Conservation (phyloP, 2,797 vertebrate genomes). For the Tenualosa thibaudeaui region DNA sequence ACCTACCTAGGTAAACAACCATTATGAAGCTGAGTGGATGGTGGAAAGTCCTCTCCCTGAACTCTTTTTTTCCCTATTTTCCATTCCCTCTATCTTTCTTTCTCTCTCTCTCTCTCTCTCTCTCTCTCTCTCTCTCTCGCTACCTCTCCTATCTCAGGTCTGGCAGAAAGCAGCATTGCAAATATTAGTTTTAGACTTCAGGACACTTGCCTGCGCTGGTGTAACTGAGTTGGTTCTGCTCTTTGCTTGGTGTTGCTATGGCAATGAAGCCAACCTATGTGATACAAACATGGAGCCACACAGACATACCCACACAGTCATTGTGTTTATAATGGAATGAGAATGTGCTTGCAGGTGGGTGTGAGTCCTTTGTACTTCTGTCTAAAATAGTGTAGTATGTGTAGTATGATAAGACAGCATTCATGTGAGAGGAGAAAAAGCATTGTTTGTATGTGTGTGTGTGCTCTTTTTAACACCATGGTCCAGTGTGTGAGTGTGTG, state of each 20-base stretch:
- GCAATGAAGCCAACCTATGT: not conserved
- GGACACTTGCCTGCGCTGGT: not conserved
- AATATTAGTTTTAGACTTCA: not conserved
- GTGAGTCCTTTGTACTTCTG: not conserved
- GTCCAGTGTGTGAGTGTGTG: not conserved
- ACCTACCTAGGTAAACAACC: too few species aligned
- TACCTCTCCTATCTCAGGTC: not conserved
- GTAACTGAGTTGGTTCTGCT: not conserved
- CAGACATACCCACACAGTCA: not conserved
- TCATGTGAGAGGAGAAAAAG: not conserved
- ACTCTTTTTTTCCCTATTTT: not conserved
- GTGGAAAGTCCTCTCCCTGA: too few species aligned
- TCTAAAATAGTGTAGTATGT: not conserved
- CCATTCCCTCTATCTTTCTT: not conserved
- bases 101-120: not conserved
- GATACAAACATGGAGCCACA: not conserved
- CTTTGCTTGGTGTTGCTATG: constrained; percentile 17
- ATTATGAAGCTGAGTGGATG: too few species aligned
- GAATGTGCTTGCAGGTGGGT: not conserved
- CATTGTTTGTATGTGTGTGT: not conserved
- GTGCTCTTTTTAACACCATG: too few species aligned
- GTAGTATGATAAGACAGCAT: not conserved
- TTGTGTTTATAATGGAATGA: not conserved
- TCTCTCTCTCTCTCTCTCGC: not conserved
- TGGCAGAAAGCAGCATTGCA: not conserved